phyloP scores from a whole-genome alignment of 1,140 invertebrate species.

The Popillia japonica region DNA sequence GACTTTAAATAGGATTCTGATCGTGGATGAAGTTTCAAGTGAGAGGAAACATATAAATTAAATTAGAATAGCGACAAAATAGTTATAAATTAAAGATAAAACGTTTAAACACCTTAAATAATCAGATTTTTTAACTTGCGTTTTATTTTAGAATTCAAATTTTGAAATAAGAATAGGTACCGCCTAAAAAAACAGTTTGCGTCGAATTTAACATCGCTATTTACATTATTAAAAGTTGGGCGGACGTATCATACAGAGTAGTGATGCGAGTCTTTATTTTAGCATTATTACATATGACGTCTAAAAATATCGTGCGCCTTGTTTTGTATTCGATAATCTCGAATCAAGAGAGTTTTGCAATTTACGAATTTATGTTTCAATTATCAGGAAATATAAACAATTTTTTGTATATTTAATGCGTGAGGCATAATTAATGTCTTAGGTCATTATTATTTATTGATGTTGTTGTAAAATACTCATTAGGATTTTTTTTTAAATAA shows the following conservation, averaged over 20 bases:
- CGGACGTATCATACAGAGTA: neutral
- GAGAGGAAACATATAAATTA: no score
- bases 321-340: neutral
- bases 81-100: no score
- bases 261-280: neutral
- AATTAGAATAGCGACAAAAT: no score
- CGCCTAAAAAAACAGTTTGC: neutral
- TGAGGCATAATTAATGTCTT: neutral
- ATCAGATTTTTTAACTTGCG: no score
- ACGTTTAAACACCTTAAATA: no score
- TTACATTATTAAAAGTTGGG: neutral
- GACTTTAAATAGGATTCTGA: no score
- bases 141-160: no score
- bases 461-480: neutral
- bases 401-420: neutral
- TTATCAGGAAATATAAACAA: neutral
- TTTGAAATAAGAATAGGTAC: no score
- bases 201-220: neutral
- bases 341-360: neutral
- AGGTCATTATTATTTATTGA: no score
- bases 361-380: neutral
- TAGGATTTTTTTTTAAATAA: neutral
- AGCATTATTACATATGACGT: neutral
- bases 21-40: no score
- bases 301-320: slow-evolving; percentile 4